phyloP scores from a whole-genome alignment of 2,888 invertebrate species.

The Macrophya alboannulata region DNA sequence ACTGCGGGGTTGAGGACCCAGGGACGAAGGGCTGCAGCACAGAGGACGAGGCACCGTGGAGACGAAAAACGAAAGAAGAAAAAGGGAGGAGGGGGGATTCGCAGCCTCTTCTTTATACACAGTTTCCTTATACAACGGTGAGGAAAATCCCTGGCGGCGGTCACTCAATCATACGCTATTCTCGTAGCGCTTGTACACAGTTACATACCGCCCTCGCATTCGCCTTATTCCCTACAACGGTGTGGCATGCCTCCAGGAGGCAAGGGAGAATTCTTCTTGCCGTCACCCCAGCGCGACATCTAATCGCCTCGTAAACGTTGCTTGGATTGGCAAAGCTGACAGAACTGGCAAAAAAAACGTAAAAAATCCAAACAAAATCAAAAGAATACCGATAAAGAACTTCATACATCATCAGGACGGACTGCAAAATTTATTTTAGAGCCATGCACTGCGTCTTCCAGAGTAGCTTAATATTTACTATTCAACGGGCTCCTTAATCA shows the following conservation, averaged over 20 bases:
- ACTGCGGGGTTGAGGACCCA: constrained; percentile 3
- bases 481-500: background rate
- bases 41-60: background rate
- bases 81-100: background rate
- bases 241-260: background rate
- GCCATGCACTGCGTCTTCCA: background rate
- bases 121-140: background rate
- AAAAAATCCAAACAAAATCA: constrained; percentile 46
- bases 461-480: background rate
- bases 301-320: constrained; percentile 69
- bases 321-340: constrained; percentile 30
- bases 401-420: background rate
- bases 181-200: constrained; percentile 69
- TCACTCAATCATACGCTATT: constrained; percentile 78
- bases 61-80: constrained; percentile 24
- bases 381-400: constrained; percentile 5
- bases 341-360: background rate
- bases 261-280: constrained; percentile 20
- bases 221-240: constrained; percentile 2
- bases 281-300: constrained; percentile 65
- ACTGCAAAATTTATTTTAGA: background rate
- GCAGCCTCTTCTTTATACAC: constrained; percentile 28
- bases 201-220: constrained; percentile 8
- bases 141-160: constrained; percentile 76
- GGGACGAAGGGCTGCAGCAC: background rate